Evolutionary conservation across 2,113 vertebrate species (phyloP).

Genomic region (Ptychochromis oligacanthus): DNA sequence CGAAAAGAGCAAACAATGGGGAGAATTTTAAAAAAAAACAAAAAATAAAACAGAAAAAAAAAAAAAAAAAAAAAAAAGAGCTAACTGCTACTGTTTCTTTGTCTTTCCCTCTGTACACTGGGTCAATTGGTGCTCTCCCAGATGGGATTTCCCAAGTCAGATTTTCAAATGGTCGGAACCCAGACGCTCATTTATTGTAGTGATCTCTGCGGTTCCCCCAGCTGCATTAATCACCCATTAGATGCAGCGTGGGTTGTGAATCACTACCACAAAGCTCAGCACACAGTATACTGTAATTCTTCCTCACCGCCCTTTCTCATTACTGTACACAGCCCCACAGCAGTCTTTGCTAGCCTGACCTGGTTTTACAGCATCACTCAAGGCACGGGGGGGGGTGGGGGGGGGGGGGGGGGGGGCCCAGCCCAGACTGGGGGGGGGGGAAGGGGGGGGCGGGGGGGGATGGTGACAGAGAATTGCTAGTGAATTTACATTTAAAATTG

Average conservation of each 20-base stretch:
- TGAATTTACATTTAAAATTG: background rate
- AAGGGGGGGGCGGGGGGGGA: constrained; percentile 33
- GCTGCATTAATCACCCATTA: constrained; percentile 50
- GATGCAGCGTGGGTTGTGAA: constrained; percentile 18
- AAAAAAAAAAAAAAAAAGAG: background rate
- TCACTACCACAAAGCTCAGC: constrained; percentile 23
- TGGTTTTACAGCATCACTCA: constrained; percentile 63
- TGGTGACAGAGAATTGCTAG: too few species aligned
- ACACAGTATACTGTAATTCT: constrained; percentile 1
- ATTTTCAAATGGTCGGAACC: constrained; percentile 16
- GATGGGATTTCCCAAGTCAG: constrained; percentile 24
- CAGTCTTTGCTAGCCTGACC: constrained; percentile 56
- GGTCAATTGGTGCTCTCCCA: constrained; percentile 18
- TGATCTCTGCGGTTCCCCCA: constrained; percentile 10
- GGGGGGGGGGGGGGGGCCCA: constrained; percentile 32
- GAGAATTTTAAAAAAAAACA: too few species aligned
- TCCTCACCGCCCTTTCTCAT: constrained; percentile 14
- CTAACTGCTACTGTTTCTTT: background rate
- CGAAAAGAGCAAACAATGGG: too few species aligned
- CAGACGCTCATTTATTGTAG: constrained; percentile 27
- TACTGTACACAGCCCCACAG: constrained; percentile 45
- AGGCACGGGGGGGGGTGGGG: constrained; percentile 29
- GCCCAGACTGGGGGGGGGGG: too few species aligned
- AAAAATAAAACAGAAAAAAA: background rate
- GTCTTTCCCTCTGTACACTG: background rate